A percentile compares a stretch with the other conserved stretches of the same genome.
Evolutionary conservation across 2,113 vertebrate species (phyloP).

Genomic region (Ursus arctos): DNA sequence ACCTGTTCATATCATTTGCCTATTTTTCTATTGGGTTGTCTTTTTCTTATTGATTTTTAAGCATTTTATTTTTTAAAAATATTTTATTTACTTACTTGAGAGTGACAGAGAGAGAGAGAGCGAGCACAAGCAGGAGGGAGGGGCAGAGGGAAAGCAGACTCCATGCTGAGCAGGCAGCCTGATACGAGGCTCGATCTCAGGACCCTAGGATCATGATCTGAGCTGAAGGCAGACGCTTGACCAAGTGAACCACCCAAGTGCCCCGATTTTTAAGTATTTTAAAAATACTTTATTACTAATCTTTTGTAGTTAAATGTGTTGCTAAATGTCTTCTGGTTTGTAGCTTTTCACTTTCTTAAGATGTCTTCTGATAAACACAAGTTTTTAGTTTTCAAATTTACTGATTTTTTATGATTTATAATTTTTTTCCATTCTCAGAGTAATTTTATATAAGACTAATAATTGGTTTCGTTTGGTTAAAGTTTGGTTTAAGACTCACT

Average conservation of each 20-base stretch:
- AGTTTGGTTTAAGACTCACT: slow-evolving; percentile 29
- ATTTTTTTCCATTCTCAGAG: slow-evolving; percentile 42
- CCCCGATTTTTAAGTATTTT: neutral
- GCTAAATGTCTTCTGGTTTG: neutral
- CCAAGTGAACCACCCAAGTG: neutral
- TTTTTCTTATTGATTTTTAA: neutral
- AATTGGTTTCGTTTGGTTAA: slow-evolving; percentile 35
- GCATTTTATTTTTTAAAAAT: neutral
- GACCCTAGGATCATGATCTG: neutral
- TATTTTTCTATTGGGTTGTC: neutral
- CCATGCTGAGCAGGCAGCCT: neutral
- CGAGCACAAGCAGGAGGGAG: too few species aligned
- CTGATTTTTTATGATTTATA: slow-evolving; percentile 14
- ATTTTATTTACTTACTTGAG: neutral
- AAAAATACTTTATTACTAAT: slow-evolving; percentile 29
- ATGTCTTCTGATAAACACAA: neutral
- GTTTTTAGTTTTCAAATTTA: slow-evolving; percentile 14
- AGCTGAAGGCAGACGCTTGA: neutral
- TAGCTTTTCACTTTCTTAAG: neutral
- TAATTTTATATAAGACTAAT: neutral
- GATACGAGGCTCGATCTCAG: neutral
- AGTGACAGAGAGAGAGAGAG: too few species aligned
- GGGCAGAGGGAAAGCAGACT: too few species aligned
- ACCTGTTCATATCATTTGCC: neutral
- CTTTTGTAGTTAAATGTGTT: neutral